A percentile compares a stretch with the other conserved stretches of the same genome.
Conservation (phyloP, 1,140 invertebrate species). For the Euwallacea similis region DNA sequence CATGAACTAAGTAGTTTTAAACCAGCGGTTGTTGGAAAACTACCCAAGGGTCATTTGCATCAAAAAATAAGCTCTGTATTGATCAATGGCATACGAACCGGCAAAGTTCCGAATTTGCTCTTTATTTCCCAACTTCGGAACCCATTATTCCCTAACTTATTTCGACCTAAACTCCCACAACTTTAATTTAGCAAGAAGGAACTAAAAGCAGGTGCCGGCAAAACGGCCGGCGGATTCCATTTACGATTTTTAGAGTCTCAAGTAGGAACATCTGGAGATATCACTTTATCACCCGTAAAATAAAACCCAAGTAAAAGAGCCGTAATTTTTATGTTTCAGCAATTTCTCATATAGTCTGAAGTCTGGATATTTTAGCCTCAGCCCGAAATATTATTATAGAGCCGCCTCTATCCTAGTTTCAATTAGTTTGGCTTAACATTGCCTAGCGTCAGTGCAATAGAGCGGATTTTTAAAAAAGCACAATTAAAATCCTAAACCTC, state of each 20-base stretch:
- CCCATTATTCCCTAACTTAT: background rate
- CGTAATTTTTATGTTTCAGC: conserved; percentile 19
- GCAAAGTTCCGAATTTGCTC: background rate
- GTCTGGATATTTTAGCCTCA: conserved; percentile 28
- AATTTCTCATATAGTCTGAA: conserved; percentile 6
- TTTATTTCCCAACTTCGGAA: background rate
- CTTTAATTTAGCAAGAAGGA: background rate
- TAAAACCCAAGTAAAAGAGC: conserved; percentile 16
- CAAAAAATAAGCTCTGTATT: too few relatives aligned
- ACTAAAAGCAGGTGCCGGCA: conserved; percentile 6
- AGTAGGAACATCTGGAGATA: conserved; percentile 16
- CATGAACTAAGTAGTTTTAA: too few relatives aligned
- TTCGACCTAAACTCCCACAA: conserved; percentile 2
- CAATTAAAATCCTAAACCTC: background rate
- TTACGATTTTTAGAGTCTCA: conserved; percentile 18
- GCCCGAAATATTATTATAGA: too few relatives aligned
- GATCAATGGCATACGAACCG: too few relatives aligned
- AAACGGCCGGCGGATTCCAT: conserved; percentile 9
- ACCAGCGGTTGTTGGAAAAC: too few relatives aligned
- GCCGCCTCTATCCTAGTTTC: too few relatives aligned
- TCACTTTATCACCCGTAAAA: conserved; percentile 20
- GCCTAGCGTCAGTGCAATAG: too few relatives aligned
- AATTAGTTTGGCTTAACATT: too few relatives aligned
- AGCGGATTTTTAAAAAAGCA: too few relatives aligned
- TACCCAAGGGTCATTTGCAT: too few relatives aligned